A percentile compares a stretch with the other conserved stretches of the same genome.
Conservation (phyloP, 2,113 vertebrate genomes). For the Cacatua alba region DNA sequence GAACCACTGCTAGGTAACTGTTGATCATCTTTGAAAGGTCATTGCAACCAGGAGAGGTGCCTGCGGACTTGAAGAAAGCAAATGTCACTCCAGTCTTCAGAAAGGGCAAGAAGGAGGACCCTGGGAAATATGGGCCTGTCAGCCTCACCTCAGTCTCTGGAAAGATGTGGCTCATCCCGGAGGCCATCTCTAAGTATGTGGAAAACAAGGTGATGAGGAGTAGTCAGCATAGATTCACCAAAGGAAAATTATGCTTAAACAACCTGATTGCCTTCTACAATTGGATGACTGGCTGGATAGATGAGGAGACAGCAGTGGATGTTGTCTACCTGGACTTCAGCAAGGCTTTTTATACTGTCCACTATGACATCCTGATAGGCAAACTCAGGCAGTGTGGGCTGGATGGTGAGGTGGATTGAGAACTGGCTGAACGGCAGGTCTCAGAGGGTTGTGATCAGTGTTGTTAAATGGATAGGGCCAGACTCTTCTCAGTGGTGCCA, state of each 20-base stretch:
- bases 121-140: not conserved
- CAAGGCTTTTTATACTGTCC: not conserved
- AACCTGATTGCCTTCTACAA: not conserved
- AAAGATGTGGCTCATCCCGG: not conserved
- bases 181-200: not conserved
- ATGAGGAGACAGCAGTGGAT: not conserved
- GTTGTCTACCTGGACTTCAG: not conserved
- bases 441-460: not conserved
- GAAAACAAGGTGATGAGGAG: not conserved
- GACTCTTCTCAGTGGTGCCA: not conserved
- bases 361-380: not conserved
- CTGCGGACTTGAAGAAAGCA: not conserved
- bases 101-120: not conserved
- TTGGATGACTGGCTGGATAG: not conserved
- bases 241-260: not conserved
- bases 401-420: not conserved
- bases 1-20: not conserved
- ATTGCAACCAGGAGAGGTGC: not conserved
- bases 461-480: not conserved
- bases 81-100: not conserved
- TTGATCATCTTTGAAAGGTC: not conserved
- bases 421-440: not conserved
- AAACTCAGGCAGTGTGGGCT: not conserved
- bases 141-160: not conserved
- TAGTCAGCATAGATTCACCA: not conserved